Conservation (phyloP, 2,113 vertebrate species). For the Hyaena hyaena region DNA sequence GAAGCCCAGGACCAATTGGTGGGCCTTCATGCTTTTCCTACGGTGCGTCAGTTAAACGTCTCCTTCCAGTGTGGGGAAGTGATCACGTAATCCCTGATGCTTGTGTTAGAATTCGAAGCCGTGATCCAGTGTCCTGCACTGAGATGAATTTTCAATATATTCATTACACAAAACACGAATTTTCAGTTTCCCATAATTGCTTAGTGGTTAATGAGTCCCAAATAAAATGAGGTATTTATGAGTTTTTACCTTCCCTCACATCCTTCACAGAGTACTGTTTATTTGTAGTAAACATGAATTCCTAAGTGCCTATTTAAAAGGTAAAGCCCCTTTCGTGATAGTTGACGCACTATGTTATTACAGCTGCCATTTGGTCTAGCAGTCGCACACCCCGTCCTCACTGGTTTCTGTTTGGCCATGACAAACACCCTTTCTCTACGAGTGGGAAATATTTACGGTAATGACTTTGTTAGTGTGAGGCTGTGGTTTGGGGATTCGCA, state of each 20-base stretch:
- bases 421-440: no score
- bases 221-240: background rate
- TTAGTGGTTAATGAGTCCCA: constrained; percentile 5
- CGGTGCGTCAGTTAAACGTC: rapidly evolving
- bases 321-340: background rate
- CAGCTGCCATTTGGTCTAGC: no score
- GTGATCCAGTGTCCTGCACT: background rate
- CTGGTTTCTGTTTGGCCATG: background rate
- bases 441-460: rapidly evolving
- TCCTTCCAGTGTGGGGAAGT: no score
- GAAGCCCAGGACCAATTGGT: rapidly evolving
- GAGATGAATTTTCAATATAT: constrained; percentile 52
- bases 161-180: constrained; percentile 35
- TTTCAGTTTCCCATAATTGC: constrained; percentile 43
- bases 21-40: rapidly evolving
- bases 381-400: background rate
- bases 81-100: background rate
- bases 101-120: background rate
- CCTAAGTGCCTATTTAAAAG: background rate
- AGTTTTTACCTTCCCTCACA: background rate
- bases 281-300: background rate
- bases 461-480: background rate
- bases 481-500: background rate
- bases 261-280: background rate
- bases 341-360: background rate